A percentile compares a stretch with the other conserved stretches of the same genome.
These are phyloP conservation scores for Agrochola lota DNA, from an alignment of 2,888 invertebrate genomes.

Conservation along the genomic window DNA sequence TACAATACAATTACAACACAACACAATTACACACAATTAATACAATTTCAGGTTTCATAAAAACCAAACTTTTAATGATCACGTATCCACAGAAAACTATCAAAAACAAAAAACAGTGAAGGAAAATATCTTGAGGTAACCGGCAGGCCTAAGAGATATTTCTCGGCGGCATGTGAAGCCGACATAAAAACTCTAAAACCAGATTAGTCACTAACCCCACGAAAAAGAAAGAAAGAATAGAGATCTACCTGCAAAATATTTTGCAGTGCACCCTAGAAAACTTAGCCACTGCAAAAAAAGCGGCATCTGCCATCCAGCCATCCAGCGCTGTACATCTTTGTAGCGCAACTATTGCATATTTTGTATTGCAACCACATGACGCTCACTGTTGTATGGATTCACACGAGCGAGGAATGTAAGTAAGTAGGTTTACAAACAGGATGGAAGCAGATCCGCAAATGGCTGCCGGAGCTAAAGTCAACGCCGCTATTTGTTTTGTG, in stretches of 20 bases:
- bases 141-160: too few relatives aligned
- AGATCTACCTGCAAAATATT: background rate
- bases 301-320: slow-evolving; percentile 8
- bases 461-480: slow-evolving; percentile 72
- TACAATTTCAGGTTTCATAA: too few relatives aligned
- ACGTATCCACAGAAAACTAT: background rate
- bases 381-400: slow-evolving; percentile 68
- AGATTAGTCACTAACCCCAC: too few relatives aligned
- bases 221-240: too few relatives aligned
- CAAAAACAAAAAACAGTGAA: too few relatives aligned
- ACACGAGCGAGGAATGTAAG: slow-evolving; percentile 73
- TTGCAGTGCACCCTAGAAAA: background rate
- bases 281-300: slow-evolving; percentile 33
- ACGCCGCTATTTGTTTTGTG: slow-evolving; percentile 71
- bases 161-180: too few relatives aligned
- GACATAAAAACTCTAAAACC: too few relatives aligned
- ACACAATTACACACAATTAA: too few relatives aligned
- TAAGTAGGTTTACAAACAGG: slow-evolving; percentile 74
- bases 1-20: too few relatives aligned
- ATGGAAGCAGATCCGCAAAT: slow-evolving; percentile 72
- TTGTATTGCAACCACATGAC: slow-evolving; percentile 63
- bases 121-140: too few relatives aligned
- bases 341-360: slow-evolving; percentile 59
- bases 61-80: background rate
- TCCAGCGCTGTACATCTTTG: slow-evolving; percentile 51